Base-by-base conservation (phyloP, 30 jellyfish, hydroid and myxozoan genomes). In the Aurelia aurita region DNA sequence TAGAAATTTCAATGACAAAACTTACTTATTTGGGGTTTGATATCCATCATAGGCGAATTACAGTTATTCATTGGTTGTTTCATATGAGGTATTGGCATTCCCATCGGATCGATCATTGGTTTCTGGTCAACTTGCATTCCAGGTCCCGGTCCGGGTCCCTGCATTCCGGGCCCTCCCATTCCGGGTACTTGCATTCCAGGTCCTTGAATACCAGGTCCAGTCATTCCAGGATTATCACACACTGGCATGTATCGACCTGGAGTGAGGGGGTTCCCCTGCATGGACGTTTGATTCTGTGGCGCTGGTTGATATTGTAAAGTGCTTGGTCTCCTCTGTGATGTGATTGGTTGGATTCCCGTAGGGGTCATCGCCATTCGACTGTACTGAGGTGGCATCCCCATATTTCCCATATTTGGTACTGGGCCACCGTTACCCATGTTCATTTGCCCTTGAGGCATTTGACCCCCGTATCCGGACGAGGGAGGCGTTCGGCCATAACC, bases 301-400 rank as follows among this genome's bases (percentile, higher is more conserved):
- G 59, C 66, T 25, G 99, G 99, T 69, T 89, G 99, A 45, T 94
- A 94, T 81, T 94, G 99, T 29, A 94, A 69, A 12, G 99, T 94
- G 63, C 99, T 94, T 11, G 99, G 99, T 25, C 99, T 66, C 16
- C 94, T 81, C 74, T 88, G 99, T 13, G 92, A 82, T 28, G 97
- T 74, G 81, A 94, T 80, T 61, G 99, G 97, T 74, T 94, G 97
- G 22, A 80, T 67, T 6, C 85, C 85, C 21, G 89, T 27, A 22
- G 94, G 94, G n/a, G 84, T 73, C 77, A 79, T 90, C 27, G 90
- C 83, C 97, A 92, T 92, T 29, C 89, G 84, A 57, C 80, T 82
- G 83, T 89, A 89, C 84, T 94, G 99, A 13, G 99, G 99, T 23
- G 97, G 99, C 95, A 94, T 85, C 18, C 96, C 96, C 95, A 89